Evolutionary conservation across 2,888 invertebrate species (phyloP), one percentile per base, ranked within the genome.

Genomic region (Ypsolopha scabrella): DNA sequence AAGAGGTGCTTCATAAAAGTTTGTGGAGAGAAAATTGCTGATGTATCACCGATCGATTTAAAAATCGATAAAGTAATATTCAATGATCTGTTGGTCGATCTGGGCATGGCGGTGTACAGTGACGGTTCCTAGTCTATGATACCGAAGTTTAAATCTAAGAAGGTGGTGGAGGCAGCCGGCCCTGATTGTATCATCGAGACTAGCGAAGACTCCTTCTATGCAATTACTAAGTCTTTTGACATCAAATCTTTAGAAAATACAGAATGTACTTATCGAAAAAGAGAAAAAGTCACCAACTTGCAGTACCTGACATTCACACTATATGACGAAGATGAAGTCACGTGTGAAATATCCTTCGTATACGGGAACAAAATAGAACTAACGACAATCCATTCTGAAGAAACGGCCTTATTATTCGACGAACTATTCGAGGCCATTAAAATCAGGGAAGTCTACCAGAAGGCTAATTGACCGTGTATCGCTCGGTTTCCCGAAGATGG

Each of bases 401-500:
- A 88, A 52, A 76, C 75, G 1, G 68, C 68, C 48, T 63, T 70
- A n/a, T 51, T 74, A 33, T 90, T 90, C 55, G 63, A 85, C 2
- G 63, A 71, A 7, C 67, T 92, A 65, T 83, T 79, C 52, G 63
- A 74, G 11, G 80, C 87, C 14, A 77, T 92, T 10, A 88, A 89
- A 9, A 61, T 75, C 11, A 86, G 80, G 0, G 63, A 57, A 60
- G 65, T 4, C 83, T 87, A 61, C 75, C 87, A 0, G 64, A 72
- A 62, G 50, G 79, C 74, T 53, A 85, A 88, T 61, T 81, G 83
- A 64, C 87, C 90, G 0, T 95, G 95, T 65, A 72, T 91, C 53
- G 89, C 91, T 36, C 71, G 87, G 47, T 92, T 87, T 59, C 73
- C 80, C 0, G 88, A 87, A 50, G 93, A 94, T 64, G 77, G 80